A percentile compares a stretch with the other conserved stretches of the same genome.
phyloP scores from a whole-genome alignment of 2,888 invertebrate genomes.

The Nephrocerus scutellatus region DNA sequence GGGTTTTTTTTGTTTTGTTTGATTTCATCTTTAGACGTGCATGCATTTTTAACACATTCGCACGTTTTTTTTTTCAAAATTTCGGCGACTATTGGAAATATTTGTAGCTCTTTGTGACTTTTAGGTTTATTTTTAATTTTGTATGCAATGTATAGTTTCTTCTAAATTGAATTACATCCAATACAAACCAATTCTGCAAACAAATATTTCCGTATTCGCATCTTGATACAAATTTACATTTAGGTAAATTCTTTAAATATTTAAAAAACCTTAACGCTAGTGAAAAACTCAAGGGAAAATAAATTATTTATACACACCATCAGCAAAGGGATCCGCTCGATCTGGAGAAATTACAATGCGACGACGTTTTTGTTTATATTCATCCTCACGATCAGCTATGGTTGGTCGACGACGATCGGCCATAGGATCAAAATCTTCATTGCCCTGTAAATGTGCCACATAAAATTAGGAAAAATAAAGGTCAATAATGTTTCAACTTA shows the following conservation, averaged over 20 bases:
- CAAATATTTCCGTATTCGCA: not conserved
- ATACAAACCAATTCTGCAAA: not conserved
- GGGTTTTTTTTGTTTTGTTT: no score
- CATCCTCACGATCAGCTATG: conserved; percentile 94
- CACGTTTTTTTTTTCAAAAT: no score
- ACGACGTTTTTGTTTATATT: conserved; percentile 83
- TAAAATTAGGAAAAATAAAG: conserved; percentile 8
- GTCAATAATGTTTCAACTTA: conserved; percentile 41
- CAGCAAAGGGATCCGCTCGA: conserved; percentile 94
- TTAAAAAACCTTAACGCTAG: not conserved
- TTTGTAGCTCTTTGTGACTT: no score
- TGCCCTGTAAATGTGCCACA: conserved; percentile 55
- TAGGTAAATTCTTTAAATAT: no score
- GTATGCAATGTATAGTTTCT: no score
- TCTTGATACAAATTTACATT: not conserved
- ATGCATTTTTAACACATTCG: no score
- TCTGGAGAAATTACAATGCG: conserved; percentile 94
- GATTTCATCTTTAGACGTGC: no score
- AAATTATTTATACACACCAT: conserved; percentile 61
- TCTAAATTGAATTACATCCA: no score
- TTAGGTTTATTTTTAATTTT: no score
- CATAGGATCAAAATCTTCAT: conserved; percentile 91
- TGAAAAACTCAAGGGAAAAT: not conserved
- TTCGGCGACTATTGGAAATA: no score
- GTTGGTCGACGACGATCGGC: conserved; percentile 85